These are phyloP conservation scores for Rhagologus leucostigma DNA, from an alignment of 2,113 vertebrate genomes.

Conservation along the genomic window DNA sequence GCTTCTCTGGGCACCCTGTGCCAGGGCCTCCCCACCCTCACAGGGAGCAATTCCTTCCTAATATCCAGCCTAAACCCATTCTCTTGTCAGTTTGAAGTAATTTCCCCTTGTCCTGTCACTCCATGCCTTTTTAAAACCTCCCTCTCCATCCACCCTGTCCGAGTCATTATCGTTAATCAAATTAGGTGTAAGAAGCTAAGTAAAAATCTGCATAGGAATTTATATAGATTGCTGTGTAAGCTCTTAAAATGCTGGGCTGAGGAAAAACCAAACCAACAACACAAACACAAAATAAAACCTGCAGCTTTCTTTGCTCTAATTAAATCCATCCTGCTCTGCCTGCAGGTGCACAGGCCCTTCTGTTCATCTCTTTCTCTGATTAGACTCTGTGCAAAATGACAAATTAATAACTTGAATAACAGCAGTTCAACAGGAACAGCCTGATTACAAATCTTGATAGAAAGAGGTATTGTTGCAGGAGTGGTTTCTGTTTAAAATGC, in stretches of 20 bases:
- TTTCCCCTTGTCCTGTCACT: neutral
- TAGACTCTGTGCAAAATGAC: conserved; percentile 4
- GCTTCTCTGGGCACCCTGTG: neutral
- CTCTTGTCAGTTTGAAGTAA: too few species aligned
- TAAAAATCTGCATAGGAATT: conserved; percentile 7
- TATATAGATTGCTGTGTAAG: conserved; percentile 41
- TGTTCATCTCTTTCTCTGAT: neutral
- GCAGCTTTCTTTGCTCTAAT: conserved; percentile 33
- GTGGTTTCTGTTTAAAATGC: conserved; percentile 32
- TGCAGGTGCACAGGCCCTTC: neutral
- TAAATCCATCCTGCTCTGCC: conserved; percentile 37
- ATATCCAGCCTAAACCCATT: neutral
- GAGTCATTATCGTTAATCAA: conserved; percentile 33
- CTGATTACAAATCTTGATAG: conserved; percentile 42
- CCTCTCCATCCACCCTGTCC: neutral
- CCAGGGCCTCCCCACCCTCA: fast-evolving
- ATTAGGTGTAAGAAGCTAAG: neutral
- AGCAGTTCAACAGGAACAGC: conserved; percentile 35
- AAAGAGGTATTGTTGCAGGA: conserved; percentile 15
- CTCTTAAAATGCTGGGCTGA: conserved; percentile 21
- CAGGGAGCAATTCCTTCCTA: neutral
- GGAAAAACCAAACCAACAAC: neutral
- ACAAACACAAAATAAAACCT: neutral
- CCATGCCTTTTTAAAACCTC: neutral
- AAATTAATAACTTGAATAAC: conserved; percentile 56